Percentiles rank a stretch among this genome's conserved stretches.
phyloP scores from a whole-genome alignment of 1,140 invertebrate species.

The Cecropterus lyciades region DNA sequence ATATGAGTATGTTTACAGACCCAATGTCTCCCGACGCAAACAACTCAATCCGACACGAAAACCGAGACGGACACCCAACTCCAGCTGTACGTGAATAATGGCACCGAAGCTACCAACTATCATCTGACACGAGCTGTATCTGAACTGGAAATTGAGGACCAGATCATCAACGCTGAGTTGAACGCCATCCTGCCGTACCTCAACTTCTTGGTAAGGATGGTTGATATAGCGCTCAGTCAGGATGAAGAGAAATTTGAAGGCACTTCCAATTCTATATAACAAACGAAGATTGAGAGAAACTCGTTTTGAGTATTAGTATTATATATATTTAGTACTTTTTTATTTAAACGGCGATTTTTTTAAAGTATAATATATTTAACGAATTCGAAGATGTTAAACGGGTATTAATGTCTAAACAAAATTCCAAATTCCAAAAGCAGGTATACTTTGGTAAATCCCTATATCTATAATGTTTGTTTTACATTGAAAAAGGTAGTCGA shows the following conservation, averaged over 20 bases:
- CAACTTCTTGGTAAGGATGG: conserved; percentile 43
- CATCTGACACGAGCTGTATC: conserved; percentile 17
- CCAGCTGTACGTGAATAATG: conserved; percentile 35
- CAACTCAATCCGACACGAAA: not conserved
- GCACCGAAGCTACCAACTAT: conserved; percentile 26
- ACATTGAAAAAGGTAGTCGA: too few relatives aligned
- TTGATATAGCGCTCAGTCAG: conserved; percentile 1
- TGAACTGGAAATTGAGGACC: conserved; percentile 34
- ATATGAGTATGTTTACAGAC: not conserved
- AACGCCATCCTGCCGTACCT: conserved; percentile 38
- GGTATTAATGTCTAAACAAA: too few relatives aligned
- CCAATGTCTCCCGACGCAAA: conserved; percentile 26
- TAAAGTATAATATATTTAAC: too few relatives aligned
- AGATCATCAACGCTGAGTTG: conserved; percentile 27
- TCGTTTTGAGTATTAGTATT: too few relatives aligned
- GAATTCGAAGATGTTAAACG: too few relatives aligned
- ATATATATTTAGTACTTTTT: too few relatives aligned
- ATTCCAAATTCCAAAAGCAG: too few relatives aligned
- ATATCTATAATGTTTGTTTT: too few relatives aligned
- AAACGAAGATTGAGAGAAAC: not conserved
- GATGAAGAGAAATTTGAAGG: conserved; percentile 7
- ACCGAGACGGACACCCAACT: conserved; percentile 8
- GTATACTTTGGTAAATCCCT: too few relatives aligned
- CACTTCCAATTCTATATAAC: conserved; percentile 15
- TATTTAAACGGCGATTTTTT: too few relatives aligned